Conservation (phyloP, 2,797 vertebrate genomes). For the Parauchenoglanis ngamensis region DNA sequence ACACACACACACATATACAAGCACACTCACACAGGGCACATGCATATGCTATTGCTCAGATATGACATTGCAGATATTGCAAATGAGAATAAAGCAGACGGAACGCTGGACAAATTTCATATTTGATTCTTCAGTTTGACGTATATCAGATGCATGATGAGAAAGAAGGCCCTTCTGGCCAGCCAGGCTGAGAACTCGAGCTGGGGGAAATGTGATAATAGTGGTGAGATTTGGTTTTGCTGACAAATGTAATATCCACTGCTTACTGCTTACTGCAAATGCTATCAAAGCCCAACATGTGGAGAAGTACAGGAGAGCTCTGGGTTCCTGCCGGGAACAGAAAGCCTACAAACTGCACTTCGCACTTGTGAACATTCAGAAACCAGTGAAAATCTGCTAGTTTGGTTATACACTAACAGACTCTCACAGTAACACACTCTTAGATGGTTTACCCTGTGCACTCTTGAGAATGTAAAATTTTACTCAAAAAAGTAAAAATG, state of each 20-base stretch:
- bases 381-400: background rate
- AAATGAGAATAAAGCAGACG: slow-evolving; percentile 25
- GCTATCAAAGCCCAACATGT: slow-evolving; percentile 36
- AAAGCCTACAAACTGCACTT: slow-evolving; percentile 26
- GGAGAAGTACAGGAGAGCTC: slow-evolving; percentile 12
- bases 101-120: slow-evolving; percentile 22
- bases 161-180: slow-evolving; percentile 8
- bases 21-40: too few relatives aligned
- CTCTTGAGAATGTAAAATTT: background rate
- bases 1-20: background rate
- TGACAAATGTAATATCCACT: slow-evolving; percentile 50
- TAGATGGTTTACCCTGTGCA: background rate
- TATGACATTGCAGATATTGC: background rate
- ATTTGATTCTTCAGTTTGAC: slow-evolving; percentile 37
- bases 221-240: slow-evolving; percentile 44
- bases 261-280: slow-evolving; percentile 49
- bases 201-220: slow-evolving; percentile 36
- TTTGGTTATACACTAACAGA: background rate
- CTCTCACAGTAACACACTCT: background rate
- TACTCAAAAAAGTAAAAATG: background rate
- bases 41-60: background rate
- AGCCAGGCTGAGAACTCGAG: slow-evolving; percentile 7
- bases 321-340: slow-evolving; percentile 2
- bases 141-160: slow-evolving; percentile 27
- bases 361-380: background rate